Conservation (phyloP, 2,113 vertebrate genomes). For the Fregata magnificens region DNA sequence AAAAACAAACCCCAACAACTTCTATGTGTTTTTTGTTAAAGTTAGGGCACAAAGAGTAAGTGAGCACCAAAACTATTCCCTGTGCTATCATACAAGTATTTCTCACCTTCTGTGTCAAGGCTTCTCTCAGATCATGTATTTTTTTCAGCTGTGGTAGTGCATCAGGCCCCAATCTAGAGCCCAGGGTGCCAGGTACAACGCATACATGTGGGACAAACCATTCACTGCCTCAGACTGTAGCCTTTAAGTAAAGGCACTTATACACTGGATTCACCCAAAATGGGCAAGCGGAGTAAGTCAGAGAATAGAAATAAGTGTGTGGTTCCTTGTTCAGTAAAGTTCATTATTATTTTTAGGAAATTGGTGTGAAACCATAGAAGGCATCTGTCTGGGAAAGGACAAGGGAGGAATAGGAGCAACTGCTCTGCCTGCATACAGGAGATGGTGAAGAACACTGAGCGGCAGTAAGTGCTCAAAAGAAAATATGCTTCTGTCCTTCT, state of each 20-base stretch:
- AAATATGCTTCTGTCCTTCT: neutral
- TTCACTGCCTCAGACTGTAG: neutral
- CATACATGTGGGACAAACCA: neutral
- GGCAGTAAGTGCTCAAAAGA: neutral
- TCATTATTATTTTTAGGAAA: neutral
- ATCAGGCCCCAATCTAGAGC: neutral
- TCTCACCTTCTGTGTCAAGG: neutral
- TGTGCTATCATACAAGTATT: neutral
- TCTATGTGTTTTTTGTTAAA: neutral
- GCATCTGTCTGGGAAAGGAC: neutral
- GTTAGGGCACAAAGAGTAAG: neutral
- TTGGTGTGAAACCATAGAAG: neutral
- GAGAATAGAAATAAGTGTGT: neutral
- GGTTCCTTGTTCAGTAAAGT: neutral
- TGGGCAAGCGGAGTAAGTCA: neutral
- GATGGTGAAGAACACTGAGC: neutral
- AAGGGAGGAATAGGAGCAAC: neutral
- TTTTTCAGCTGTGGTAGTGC: neutral
- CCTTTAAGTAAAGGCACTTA: neutral
- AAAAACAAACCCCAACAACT: no score
- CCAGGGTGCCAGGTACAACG: neutral
- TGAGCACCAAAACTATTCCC: neutral
- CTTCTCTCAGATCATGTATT: neutral
- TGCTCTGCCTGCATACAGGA: neutral
- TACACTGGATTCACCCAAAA: neutral